Conservation (phyloP, 2,113 vertebrate species). For the Oryzias celebensis region DNA sequence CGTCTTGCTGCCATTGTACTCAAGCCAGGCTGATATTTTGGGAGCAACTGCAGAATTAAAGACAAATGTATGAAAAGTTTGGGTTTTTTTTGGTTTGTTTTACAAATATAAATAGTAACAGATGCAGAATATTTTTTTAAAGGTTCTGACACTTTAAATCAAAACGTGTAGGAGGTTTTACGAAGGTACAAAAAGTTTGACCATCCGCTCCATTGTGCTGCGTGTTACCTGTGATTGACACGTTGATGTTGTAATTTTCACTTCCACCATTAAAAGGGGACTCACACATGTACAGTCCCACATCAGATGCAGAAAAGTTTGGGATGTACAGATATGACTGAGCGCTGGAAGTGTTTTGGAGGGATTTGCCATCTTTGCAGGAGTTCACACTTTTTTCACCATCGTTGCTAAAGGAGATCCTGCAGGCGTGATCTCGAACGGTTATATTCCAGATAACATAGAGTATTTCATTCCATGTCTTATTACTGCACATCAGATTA, state of each 20-base stretch:
- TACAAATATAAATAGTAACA: background rate
- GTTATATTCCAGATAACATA: constrained; percentile 64
- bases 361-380: constrained; percentile 58
- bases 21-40: constrained; percentile 15
- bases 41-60: constrained; percentile 43
- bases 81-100: too few species aligned
- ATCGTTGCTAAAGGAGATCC: background rate
- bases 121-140: background rate
- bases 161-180: too few species aligned
- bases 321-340: constrained; percentile 65
- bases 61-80: background rate
- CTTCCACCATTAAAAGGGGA: constrained; percentile 17
- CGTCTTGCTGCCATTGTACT: background rate
- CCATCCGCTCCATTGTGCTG: too few species aligned
- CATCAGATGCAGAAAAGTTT: constrained; percentile 49
- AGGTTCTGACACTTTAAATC: too few species aligned
- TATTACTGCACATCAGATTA: constrained; percentile 56
- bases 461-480: constrained; percentile 44
- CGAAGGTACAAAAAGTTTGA: too few species aligned
- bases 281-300: constrained; percentile 70
- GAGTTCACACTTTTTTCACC: background rate
- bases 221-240: constrained; percentile 56
- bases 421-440: constrained; percentile 17
- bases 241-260: rapidly evolving
- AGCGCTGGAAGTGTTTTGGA: constrained; percentile 25